These are phyloP conservation scores for Drosophila eohydei DNA, from an alignment of 2,888 invertebrate genomes.

Conservation along the genomic window DNA sequence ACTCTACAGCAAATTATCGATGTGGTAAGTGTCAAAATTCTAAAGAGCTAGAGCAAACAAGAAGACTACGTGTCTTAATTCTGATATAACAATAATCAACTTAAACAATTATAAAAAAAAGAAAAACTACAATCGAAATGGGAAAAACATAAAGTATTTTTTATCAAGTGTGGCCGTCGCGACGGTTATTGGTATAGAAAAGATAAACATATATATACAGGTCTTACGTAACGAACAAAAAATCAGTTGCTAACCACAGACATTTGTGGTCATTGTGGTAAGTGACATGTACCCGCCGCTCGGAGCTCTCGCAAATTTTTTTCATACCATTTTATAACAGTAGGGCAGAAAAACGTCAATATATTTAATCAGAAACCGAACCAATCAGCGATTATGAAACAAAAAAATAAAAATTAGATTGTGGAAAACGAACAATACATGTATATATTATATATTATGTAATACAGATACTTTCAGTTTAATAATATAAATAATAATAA, in stretches of 20 bases:
- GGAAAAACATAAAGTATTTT: constrained; percentile 11
- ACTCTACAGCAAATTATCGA: constrained; percentile 97
- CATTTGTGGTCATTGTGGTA: constrained; percentile 97
- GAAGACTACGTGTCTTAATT: constrained; percentile 19
- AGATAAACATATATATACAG: background rate
- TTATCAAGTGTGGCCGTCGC: constrained; percentile 22
- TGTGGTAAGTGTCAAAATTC: constrained; percentile 91
- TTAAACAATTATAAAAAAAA: constrained; percentile 23
- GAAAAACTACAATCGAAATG: constrained; percentile 14
- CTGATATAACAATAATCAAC: constrained; percentile 32
- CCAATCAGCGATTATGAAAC: background rate
- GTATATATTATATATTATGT: background rate
- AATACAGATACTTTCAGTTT: too few relatives aligned
- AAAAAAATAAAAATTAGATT: background rate
- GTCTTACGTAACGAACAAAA: constrained; percentile 88
- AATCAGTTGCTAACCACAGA: constrained; percentile 95
- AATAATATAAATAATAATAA: too few relatives aligned
- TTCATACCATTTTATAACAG: background rate
- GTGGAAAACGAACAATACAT: background rate
- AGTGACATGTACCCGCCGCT: constrained; percentile 88
- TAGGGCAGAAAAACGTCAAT: background rate
- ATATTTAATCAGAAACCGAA: background rate
- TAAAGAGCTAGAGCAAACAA: constrained; percentile 19
- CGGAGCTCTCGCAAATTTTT: background rate
- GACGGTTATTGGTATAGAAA: constrained; percentile 12